phyloP scores from a whole-genome alignment of 2,888 invertebrate genomes.

The Dinocampus coccinellae region DNA sequence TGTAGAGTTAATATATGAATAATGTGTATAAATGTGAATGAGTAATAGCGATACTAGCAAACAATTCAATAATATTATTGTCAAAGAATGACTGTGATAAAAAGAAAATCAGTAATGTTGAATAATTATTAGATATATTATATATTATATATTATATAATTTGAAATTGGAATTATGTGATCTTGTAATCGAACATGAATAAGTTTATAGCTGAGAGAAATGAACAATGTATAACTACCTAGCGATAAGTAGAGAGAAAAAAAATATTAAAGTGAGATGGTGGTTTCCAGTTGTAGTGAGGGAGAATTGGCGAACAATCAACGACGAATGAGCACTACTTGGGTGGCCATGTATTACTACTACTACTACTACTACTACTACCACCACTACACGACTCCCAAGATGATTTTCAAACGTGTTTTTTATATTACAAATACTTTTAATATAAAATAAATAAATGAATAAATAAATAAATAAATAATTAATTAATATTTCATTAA shows the following conservation, averaged over 20 bases:
- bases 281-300: not conserved
- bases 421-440: not conserved
- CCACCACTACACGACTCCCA: constrained; percentile 35
- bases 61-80: too few relatives aligned
- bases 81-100: not conserved
- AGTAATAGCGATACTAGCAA: too few relatives aligned
- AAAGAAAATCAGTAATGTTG: constrained; percentile 43
- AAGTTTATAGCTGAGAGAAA: not conserved
- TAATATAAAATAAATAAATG: not conserved
- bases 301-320: constrained; percentile 53
- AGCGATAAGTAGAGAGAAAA: too few relatives aligned
- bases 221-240: constrained; percentile 13
- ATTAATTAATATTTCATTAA: not conserved
- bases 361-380: too few relatives aligned
- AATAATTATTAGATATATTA: constrained; percentile 54
- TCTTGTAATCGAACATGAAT: constrained; percentile 20
- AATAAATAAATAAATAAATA: too few relatives aligned
- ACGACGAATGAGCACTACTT: constrained; percentile 55
- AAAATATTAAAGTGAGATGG: too few relatives aligned
- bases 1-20: too few relatives aligned
- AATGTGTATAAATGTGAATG: too few relatives aligned
- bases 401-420: constrained; percentile 5
- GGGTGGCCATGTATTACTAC: constrained; percentile 56
- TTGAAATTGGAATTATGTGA: constrained; percentile 47
- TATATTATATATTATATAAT: too few relatives aligned